Conservation (phyloP, 1,140 invertebrate species). For the Leptopilina boulardi region DNA sequence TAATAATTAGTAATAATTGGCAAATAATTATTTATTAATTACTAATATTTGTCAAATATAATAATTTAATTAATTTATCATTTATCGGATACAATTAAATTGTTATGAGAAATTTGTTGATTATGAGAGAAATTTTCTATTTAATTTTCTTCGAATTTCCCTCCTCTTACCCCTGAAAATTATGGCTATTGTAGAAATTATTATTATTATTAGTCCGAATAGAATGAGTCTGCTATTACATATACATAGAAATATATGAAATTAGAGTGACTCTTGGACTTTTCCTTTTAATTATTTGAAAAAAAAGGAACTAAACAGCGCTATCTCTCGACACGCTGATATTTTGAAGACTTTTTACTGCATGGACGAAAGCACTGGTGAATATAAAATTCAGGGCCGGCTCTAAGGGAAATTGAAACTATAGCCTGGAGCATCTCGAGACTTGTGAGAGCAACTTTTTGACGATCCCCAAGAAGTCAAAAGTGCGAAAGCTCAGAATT, state of each 20-base stretch:
- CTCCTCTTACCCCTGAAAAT: constrained; percentile 42
- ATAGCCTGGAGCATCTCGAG: not conserved
- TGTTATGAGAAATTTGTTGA: not conserved
- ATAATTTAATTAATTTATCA: not conserved
- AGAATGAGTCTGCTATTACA: constrained; percentile 51
- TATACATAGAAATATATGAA: no score
- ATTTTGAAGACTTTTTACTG: constrained; percentile 51
- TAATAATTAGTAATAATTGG: no score
- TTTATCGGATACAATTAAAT: not conserved
- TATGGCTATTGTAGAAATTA: constrained; percentile 61
- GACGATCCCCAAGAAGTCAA: not conserved
- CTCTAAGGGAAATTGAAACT: constrained; percentile 9
- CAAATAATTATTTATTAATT: no score
- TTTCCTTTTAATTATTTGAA: constrained; percentile 52
- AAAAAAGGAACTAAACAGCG: constrained; percentile 45
- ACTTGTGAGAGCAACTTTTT: not conserved
- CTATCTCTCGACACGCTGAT: constrained; percentile 59
- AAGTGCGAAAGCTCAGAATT: constrained; percentile 16
- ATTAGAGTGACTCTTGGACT: constrained; percentile 58
- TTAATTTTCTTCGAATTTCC: constrained; percentile 23
- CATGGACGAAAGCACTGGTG: constrained; percentile 48
- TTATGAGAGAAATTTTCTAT: not conserved
- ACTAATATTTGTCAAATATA: no score
- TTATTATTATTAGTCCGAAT: constrained; percentile 56
- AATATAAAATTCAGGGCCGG: constrained; percentile 35